Evolutionary conservation across 1,140 invertebrate species (phyloP).

Genomic region (Nixonia krombeini): DNA sequence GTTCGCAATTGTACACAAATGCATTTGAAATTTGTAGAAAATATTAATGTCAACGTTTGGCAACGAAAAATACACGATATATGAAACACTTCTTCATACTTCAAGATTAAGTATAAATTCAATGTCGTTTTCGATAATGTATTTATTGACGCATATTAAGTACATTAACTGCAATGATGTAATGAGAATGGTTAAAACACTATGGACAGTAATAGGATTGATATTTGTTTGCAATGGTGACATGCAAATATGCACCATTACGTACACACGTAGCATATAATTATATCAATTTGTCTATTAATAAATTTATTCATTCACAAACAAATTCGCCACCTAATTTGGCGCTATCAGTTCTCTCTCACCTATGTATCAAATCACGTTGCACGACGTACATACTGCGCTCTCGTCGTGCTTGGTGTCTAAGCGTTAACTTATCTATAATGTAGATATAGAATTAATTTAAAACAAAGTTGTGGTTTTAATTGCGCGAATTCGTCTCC

Average conservation of each 20-base stretch:
- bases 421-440: conserved; percentile 57
- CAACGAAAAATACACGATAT: conserved; percentile 17
- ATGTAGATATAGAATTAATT: conserved; percentile 60
- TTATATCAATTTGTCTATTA: conserved; percentile 29
- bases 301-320: conserved; percentile 54
- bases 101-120: background rate
- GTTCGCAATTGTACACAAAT: conserved; percentile 45
- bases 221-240: conserved; percentile 7
- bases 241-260: conserved; percentile 17
- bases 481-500: conserved; percentile 46
- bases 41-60: background rate
- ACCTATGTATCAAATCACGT: conserved; percentile 44
- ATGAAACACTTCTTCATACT: too few species aligned
- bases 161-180: too few species aligned
- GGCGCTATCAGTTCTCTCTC: conserved; percentile 45
- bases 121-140: background rate
- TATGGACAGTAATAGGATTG: background rate
- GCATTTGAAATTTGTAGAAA: conserved; percentile 6
- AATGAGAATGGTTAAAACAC: too few species aligned
- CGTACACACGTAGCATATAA: conserved; percentile 22
- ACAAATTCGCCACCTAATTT: conserved; percentile 59
- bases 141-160: too few species aligned
- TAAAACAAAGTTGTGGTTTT: conserved; percentile 59
- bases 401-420: conserved; percentile 35
- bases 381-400: conserved; percentile 42